Base-by-base conservation (phyloP, 2,113 vertebrate species). In the Rhizomys pruinosus region DNA sequence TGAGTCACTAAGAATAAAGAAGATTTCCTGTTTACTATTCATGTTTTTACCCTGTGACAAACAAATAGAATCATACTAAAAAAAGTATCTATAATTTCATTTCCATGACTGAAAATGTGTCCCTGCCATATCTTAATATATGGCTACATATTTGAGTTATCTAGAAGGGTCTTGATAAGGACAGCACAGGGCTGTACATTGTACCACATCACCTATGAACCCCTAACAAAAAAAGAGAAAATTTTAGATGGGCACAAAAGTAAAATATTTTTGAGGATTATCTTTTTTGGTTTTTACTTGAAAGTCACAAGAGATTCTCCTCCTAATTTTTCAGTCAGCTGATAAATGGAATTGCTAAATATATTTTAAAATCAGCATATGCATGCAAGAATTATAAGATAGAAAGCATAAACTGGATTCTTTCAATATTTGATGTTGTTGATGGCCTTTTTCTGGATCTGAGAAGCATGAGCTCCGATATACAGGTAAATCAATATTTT, bases 401-500 rank as follows among this genome's bases (percentile, higher is more conserved):
- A 61, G 16, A 82, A 39, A 87, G 80, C 79, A 84, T 72, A 87
- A 52, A 61, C 19, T 20, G 4, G 3, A 73, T 63, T 81, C 12
- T 27, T 42, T 69, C 81, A 47, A 3, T 1, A 78, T 34, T 81
- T 77, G 20, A n/a, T 91, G 23, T 71, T 66, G 23, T 3, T 57
- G 63, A 44, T 76, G 73, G 1, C 4, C 52, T 72, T 6, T 27
- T 4, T 86, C 27, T 66, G 9, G 11, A 79, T 42, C 23, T 29
- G 55, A 59, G 29, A 79, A 93, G 20, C 34, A 74, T 34, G 39
- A 71, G 5, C 1, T 66, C 42, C 71, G 66, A 86, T 69, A 42
- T 32, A 22, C 0, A 16, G 11, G 6, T 1, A 10, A 87, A 79
- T 37, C 0, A 27, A 12, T 6, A 42, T 0, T 5, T 82, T 84